Evolutionary conservation across 1,140 invertebrate species (phyloP), one percentile per base, ranked within the genome.

Genomic region (Hirudo medicinalis): DNA sequence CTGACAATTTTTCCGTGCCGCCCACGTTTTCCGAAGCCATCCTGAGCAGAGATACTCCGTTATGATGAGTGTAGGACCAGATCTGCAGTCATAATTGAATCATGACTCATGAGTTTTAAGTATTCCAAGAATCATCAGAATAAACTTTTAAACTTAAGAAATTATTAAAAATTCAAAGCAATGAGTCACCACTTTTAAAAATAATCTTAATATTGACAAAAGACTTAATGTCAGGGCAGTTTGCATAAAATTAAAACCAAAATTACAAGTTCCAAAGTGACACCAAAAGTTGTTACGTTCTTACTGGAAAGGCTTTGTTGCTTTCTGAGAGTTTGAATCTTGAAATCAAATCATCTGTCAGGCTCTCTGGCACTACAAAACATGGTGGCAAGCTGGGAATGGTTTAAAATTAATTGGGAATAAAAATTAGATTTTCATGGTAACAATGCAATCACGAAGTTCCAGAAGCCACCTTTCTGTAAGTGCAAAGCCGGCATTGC

Each of bases 301-400:
- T 43, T 54, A 70, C 69, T n/a, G 69, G 69, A 54, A 70, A 25
- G 15, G 19, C 19, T n/a, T 22, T 49, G 25, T 53, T 70, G 69
- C 49, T 54, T 25, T 32, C 29, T 22, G 22, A 25, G 11, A 63
- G 57, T 22, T 63, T 63, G 57, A 25, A 63, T 32, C 29, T 63
- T 9, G 11, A 32, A 25, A 63, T 70, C 22, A 49, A 43, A 36
- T 36, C 22, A 36, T 70, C 69, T 22, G 32, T 54, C 22, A 70
- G 69, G 20, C 36, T 25, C n/a, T 25, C 22, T 54, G 69, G 69
- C 20, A 70, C 69, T 8, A 54, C 69, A 54, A 70, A 70, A 70
- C 49, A 70, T 53, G 40, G 36, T 49, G 69, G 69, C 25, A 70
- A 53, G 32, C 69, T 70, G 29, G 20, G 53, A 54, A 29, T 22